Evolutionary conservation across 2,888 invertebrate species (phyloP), one percentile per base, ranked within the genome.

Genomic region (Agrochola circellaris): DNA sequence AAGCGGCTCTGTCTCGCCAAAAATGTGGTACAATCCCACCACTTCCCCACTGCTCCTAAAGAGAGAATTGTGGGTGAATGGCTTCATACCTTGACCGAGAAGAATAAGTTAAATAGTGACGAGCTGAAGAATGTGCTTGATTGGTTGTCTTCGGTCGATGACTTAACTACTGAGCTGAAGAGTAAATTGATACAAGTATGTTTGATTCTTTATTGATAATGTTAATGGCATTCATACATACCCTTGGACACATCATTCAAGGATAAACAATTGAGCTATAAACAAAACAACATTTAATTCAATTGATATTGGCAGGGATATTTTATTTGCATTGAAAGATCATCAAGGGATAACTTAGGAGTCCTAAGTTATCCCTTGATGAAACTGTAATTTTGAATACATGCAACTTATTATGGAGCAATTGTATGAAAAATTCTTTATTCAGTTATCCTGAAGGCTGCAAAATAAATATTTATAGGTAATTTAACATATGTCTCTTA

Each of bases 1-100:
- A 97, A 97, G 87, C 94, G 97, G 13, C 91, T 97, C 3, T 96
- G 97, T 83, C 91, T 97, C 0, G 97, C 97, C 0, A 97, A 96
- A 86, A 97, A 97, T 91, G 94, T 96, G 2, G 95, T 97, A 6
- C 91, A 93, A 17, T 95, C 96, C 0, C 91, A 95, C 23, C 95
- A 97, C 86, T 94, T 97, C 64, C 95, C 97, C 0, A 91, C 96
- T 0, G 93, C 94, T 6, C 95, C 95, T 0, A 97, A 97, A 87
- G 97, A 97, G 80, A 94, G 97, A 71, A 91, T 97, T 6, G 93
- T 97, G 26, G 92, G 96, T 1, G 94, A 96, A 68, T 97, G 97
- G 97, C 90, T 97, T 1, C 93, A 95, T 42, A 75, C 42, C 1
- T 81, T 96, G 13, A 91, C 89, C 0, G 87, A 90, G 66, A 91